Evolutionary conservation across 1,140 invertebrate species (phyloP).

Genomic region (Eumeta japonica): DNA sequence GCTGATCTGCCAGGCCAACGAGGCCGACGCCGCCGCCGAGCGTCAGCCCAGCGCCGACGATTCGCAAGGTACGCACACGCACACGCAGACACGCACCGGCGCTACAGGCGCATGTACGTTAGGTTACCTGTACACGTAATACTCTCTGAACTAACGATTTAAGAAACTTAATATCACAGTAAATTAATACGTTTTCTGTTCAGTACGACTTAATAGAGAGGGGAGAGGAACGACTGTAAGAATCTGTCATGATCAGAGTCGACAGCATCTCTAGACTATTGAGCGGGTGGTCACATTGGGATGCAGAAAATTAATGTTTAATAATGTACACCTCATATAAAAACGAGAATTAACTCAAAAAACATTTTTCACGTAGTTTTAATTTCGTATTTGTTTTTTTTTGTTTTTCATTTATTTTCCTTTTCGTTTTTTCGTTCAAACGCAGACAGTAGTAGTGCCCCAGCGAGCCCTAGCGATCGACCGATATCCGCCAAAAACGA

Average conservation of each 20-base stretch:
- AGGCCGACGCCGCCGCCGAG: slow-evolving; percentile 59
- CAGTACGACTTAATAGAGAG: background rate
- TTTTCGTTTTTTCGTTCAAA: slow-evolving; percentile 19
- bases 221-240: background rate
- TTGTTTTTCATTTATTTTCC: slow-evolving; percentile 20
- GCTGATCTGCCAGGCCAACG: slow-evolving; percentile 94
- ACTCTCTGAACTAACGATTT: background rate
- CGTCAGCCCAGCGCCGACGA: slow-evolving; percentile 42
- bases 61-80: slow-evolving; percentile 31
- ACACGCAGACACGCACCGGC: background rate
- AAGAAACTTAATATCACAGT: background rate
- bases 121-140: background rate
- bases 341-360: background rate
- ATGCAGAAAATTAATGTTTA: no score
- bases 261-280: background rate
- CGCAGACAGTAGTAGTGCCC: background rate
- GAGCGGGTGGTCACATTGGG: no score
- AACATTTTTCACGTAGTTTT: background rate
- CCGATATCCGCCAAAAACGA: background rate
- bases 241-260: background rate
- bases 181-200: background rate
- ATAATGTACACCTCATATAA: no score
- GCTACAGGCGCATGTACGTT: background rate
- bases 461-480: background rate
- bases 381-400: slow-evolving; percentile 7